Base-by-base conservation (phyloP, 2,888 invertebrate species). In the Lepidochitona cinerea region DNA sequence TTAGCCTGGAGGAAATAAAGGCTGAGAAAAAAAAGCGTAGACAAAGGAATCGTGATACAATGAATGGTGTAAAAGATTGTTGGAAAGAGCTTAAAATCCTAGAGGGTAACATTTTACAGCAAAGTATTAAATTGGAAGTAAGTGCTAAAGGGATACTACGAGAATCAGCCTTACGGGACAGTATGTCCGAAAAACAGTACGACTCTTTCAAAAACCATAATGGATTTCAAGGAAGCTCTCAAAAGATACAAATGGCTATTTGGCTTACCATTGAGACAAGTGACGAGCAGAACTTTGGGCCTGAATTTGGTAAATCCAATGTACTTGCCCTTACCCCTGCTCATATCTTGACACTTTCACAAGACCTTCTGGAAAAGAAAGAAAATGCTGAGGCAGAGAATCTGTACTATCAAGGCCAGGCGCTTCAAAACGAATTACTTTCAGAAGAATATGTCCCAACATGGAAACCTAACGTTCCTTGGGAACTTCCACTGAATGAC, bases 91-190 rank as follows among this genome's bases (percentile, higher is more conserved):
- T 76, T 74, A 59, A 67, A 35, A 37, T n/a, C 33, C 37, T 69
- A 32, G 67, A 75, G 35, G 36, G 7, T 18, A 26, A 64, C 1
- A 75, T 80, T 9, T 72, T 70, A 59, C n/a, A 68, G 2, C 29
- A 64, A 14, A 35, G 67, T 5, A 41, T 70, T 9, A 26, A 36
- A 1, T 41, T 77, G 18, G 81, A 83, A 59, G 71, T 77, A 0
- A 78, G 81, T 12, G 81, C 82, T 65, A 78, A 77, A 26, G 80
- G 79, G 41, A 81, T 88, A 33, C 71, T 88, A 6, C 82, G 82
- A 68, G 85, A 85, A 72, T 74, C 76, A 4, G 76, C 79, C 54
- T 75, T 88, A n/a, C 18, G 6, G 9, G 7, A 33, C 1, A 35
- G 35, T 26, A 66, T 59, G 59, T 14, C 26, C 14, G 59, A 59